A percentile compares a stretch with the other conserved stretches of the same genome.
Evolutionary conservation across 2,113 vertebrate genomes (phyloP).

Genomic region (Syngnathus floridae): DNA sequence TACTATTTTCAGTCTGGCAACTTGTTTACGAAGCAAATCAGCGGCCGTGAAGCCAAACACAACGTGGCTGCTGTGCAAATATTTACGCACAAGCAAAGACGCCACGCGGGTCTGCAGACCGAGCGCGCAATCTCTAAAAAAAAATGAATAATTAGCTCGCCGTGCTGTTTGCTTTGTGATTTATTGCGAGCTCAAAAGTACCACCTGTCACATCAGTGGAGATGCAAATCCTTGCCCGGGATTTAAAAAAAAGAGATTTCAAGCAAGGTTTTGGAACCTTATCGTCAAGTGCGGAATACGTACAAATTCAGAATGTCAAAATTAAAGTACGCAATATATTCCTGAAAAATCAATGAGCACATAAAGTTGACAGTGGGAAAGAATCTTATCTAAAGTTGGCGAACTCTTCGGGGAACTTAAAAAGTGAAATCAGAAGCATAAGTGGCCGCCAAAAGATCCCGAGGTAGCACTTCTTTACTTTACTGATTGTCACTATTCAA

Average conservation of each 20-base stretch:
- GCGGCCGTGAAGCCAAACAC: slow-evolving; percentile 63
- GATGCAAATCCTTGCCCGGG: slow-evolving; percentile 19
- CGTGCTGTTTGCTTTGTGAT: slow-evolving; percentile 56
- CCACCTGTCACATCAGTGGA: slow-evolving; percentile 52
- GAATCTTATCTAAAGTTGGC: slow-evolving; percentile 11
- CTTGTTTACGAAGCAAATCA: slow-evolving; percentile 63
- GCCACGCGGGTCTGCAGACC: slow-evolving; percentile 43
- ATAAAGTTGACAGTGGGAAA: background rate
- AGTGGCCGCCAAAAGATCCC: background rate
- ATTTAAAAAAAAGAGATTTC: slow-evolving; percentile 27
- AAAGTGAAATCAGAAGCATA: slow-evolving; percentile 13
- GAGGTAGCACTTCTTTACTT: slow-evolving; percentile 17
- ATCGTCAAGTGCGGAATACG: too few species aligned
- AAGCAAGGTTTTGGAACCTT: slow-evolving; percentile 1
- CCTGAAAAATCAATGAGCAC: background rate
- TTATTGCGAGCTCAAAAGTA: slow-evolving; percentile 45
- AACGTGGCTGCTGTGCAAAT: slow-evolving; percentile 62
- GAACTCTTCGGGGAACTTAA: slow-evolving; percentile 11
- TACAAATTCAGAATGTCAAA: too few species aligned
- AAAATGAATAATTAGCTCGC: slow-evolving; percentile 63
- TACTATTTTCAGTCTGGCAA: slow-evolving; percentile 48
- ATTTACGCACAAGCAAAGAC: slow-evolving; percentile 59
- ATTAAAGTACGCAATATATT: too few species aligned
- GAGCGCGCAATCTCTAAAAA: slow-evolving; percentile 50
- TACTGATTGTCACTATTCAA: slow-evolving; percentile 52